Conservation (phyloP, 2,888 invertebrate species). For the Agonopterix heracliana region DNA sequence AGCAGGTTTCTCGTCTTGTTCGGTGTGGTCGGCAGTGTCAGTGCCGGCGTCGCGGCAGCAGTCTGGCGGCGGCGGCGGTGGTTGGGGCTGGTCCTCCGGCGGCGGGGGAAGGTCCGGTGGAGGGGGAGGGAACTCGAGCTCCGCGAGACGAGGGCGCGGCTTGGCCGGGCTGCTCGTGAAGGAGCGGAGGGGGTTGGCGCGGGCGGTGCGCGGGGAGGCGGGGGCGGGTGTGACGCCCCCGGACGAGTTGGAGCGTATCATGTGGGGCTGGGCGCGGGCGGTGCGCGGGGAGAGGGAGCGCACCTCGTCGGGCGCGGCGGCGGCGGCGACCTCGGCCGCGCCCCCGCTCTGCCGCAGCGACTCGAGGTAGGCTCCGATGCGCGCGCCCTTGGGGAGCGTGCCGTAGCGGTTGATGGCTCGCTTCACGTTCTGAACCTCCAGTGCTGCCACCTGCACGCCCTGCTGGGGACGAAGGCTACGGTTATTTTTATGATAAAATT, state of each 20-base stretch:
- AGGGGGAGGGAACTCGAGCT: constrained; percentile 92
- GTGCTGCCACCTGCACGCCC: constrained; percentile 89
- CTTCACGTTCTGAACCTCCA: constrained; percentile 97
- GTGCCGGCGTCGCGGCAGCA: constrained; percentile 80
- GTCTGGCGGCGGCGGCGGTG: constrained; percentile 65
- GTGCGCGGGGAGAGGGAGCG: constrained; percentile 81
- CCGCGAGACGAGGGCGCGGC: constrained; percentile 84
- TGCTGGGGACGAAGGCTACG: constrained; percentile 9
- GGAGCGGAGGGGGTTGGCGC: constrained; percentile 35
- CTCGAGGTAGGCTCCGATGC: constrained; percentile 97
- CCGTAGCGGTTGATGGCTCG: constrained; percentile 96
- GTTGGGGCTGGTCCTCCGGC: constrained; percentile 77
- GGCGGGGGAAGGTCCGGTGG: constrained; percentile 88
- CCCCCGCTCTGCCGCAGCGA: constrained; percentile 89
- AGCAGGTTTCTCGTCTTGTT: constrained; percentile 38
- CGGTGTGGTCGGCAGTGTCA: constrained; percentile 77
- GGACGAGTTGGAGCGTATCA: constrained; percentile 93
- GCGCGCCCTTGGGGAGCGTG: constrained; percentile 96
- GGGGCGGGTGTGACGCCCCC: constrained; percentile 83
- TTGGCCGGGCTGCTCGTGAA: constrained; percentile 55
- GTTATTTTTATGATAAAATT: neutral
- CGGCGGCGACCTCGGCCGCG: constrained; percentile 52
- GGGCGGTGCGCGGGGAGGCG: constrained; percentile 56
- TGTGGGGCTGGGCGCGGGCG: constrained; percentile 83
- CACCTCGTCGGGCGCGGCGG: constrained; percentile 47